A percentile compares a stretch with the other conserved stretches of the same genome.
Evolutionary conservation across 2,888 invertebrate genomes (phyloP).

Genomic region (Hypercompe scribonia): DNA sequence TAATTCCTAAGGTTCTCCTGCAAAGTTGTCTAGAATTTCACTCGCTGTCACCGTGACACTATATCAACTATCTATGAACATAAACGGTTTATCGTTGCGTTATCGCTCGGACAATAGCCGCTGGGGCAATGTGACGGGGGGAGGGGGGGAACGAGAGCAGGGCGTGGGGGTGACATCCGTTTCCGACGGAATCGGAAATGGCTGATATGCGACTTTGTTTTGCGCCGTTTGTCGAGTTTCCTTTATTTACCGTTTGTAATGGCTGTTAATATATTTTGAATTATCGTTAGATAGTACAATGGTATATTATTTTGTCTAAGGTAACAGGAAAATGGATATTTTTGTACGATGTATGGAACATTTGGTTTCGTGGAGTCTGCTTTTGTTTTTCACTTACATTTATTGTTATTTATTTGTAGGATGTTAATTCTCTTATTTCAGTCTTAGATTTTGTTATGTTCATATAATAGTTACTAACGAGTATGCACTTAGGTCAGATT

Average conservation of each 20-base stretch:
- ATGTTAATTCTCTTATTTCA: not conserved
- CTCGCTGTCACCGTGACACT: constrained; percentile 31
- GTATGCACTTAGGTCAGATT: not conserved
- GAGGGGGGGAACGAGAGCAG: constrained; percentile 14
- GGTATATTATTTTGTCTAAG: constrained; percentile 17
- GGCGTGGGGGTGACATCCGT: constrained; percentile 56
- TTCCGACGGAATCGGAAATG: constrained; percentile 67
- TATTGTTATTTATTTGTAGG: not conserved
- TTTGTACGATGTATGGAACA: not conserved
- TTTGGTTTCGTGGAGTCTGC: not conserved
- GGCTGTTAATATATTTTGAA: constrained; percentile 47
- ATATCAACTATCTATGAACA: constrained; percentile 55
- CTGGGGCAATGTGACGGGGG: constrained; percentile 28
- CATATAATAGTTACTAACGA: too few relatives aligned
- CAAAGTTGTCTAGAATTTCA: not conserved
- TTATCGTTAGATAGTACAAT: constrained; percentile 39
- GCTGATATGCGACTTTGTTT: constrained; percentile 74
- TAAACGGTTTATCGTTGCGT: constrained; percentile 56
- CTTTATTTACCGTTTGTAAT: constrained; percentile 53
- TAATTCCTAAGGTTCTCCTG: not conserved
- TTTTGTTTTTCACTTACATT: constrained; percentile 4
- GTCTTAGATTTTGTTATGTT: not conserved
- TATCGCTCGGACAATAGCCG: constrained; percentile 54
- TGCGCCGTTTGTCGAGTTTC: constrained; percentile 62
- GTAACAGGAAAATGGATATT: constrained; percentile 25